These are phyloP conservation scores for Rapana venosa DNA, from an alignment of 2,888 invertebrate genomes.

Conservation along the genomic window DNA sequence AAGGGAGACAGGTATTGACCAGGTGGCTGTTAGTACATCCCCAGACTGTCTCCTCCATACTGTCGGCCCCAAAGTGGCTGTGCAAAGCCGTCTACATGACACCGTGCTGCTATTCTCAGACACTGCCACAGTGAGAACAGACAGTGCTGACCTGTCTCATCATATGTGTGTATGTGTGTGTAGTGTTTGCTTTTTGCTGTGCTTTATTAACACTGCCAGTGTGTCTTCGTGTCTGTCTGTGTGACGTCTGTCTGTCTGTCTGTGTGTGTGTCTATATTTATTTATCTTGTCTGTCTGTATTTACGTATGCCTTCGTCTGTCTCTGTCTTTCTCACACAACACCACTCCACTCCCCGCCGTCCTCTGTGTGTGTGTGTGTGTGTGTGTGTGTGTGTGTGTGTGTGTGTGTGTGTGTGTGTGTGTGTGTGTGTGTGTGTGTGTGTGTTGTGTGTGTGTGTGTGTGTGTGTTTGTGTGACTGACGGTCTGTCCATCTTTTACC, in stretches of 20 bases:
- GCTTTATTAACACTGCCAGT: background rate
- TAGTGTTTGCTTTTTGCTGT: background rate
- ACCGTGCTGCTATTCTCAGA: no score
- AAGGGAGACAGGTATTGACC: background rate
- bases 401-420: constrained; percentile 36
- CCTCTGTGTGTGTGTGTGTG: background rate
- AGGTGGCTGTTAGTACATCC: no score
- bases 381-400: constrained; percentile 34
- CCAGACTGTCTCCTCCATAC: no score
- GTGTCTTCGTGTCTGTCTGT: background rate
- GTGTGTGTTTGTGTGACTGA: no score
- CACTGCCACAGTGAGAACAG: no score
- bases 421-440: background rate
- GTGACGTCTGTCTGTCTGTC: background rate
- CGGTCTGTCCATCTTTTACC: no score
- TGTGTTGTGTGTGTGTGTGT: no score
- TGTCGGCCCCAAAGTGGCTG: no score
- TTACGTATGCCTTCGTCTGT: background rate
- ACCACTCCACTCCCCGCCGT: background rate
- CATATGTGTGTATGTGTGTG: no score
- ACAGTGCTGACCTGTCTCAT: no score
- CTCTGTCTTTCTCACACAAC: background rate
- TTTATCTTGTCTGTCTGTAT: background rate
- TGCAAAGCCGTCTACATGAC: no score
- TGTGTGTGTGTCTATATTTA: background rate